Base-by-base conservation (phyloP, 2,113 vertebrate species). In the Oryzias melastigma region DNA sequence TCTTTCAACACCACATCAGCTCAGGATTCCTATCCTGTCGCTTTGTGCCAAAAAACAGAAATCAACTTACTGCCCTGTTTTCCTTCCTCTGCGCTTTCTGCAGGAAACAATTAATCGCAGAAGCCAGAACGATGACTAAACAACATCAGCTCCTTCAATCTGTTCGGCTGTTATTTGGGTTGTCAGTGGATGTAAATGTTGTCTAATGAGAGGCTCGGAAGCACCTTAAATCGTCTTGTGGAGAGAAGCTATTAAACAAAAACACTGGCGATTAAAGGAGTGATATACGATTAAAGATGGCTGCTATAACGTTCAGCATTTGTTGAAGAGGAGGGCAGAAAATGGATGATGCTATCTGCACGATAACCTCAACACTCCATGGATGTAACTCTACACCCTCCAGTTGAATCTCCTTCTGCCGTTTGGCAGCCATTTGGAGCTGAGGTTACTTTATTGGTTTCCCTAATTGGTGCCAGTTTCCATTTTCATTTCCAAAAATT, bases 381-480 rank as follows among this genome's bases (percentile, higher is more conserved):
- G 68, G 53, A 60, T 73, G 86, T 84, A 89, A 85, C 65, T 63
- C 58, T 65, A 85, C 64, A 80, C 63, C 65, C 80, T 68, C 57
- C 53, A n/a, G 48, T 53, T 57, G 68, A 82, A 85, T 83, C 70
- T 73, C 70, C 73, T 35, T 80, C 70, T 44, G 81, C 82, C 72
- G 66, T 87, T 88, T 90, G 83, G 87, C 86, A 87, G 83, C 80
- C 48, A 3, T 74, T 60, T 69, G 68, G 71, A 75, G 70, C 73
- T 88, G 89, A 86, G 88, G 87, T 85, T 84, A 65, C 84, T 89
- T 87, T 88, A 86, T 79, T 89, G 85, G 87, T 89, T 87, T 87
- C 73, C 79, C 76, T 89, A 89, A 90, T 88, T 90, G 86, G 79
- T 90, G 87, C 85, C 88, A 90, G 86, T 90, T 91, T 89, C 89